phyloP scores from a whole-genome alignment of 2,888 invertebrate species.

The Hypselothyrea guttata region DNA sequence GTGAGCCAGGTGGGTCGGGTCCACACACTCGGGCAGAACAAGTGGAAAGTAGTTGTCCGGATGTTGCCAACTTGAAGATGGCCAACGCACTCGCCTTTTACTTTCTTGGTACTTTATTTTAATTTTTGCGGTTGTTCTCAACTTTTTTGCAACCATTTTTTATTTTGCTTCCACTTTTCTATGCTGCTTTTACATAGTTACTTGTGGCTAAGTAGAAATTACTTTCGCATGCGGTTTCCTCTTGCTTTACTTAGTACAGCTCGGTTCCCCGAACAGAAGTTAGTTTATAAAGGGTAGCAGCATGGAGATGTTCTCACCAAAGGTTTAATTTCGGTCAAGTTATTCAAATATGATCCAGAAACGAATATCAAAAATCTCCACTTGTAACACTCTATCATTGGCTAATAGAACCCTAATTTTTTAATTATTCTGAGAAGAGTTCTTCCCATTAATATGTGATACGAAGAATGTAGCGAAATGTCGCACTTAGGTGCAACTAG shows the following conservation, averaged over 20 bases:
- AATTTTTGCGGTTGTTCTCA: constrained; percentile 60
- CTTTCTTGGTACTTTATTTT: constrained; percentile 76
- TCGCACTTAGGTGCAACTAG: too few species aligned
- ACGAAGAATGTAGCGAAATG: too few species aligned
- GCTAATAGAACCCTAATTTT: too few species aligned
- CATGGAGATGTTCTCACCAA: too few species aligned
- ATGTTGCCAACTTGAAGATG: constrained; percentile 66
- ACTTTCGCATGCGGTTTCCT: constrained; percentile 59
- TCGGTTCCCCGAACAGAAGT: constrained; percentile 22
- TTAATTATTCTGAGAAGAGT: too few species aligned
- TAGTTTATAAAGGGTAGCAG: too few species aligned
- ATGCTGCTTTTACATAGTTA: constrained; percentile 34
- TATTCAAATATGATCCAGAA: too few species aligned
- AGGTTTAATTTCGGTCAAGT: too few species aligned
- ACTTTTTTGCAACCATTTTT: constrained; percentile 51
- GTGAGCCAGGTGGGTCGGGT: constrained; percentile 9
- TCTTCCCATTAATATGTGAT: too few species aligned
- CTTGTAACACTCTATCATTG: too few species aligned
- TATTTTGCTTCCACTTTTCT: constrained; percentile 47
- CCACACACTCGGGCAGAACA: constrained; percentile 11
- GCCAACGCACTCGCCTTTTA: constrained; percentile 60
- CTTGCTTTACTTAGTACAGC: constrained; percentile 35
- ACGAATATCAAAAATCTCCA: too few species aligned
- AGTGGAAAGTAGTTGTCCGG: constrained; percentile 37
- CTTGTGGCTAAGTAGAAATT: constrained; percentile 67